phyloP scores from a whole-genome alignment of 2,888 invertebrate species.

The Oligia fasciuncula region DNA sequence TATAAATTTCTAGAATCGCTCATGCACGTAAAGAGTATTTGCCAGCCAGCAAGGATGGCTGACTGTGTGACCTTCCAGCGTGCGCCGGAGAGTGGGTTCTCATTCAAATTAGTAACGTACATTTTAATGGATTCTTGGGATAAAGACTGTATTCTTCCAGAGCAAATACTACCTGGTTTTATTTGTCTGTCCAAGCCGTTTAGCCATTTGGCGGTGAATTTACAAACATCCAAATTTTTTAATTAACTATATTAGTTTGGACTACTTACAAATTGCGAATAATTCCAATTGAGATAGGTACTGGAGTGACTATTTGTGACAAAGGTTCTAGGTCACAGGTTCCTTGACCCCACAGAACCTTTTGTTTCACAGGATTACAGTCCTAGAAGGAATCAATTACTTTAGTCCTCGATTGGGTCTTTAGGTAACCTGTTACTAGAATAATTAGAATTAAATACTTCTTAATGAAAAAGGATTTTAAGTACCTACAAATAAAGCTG shows the following conservation, averaged over 20 bases:
- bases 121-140: neutral
- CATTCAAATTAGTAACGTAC: neutral
- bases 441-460: neutral
- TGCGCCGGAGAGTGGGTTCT: neutral
- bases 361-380: constrained; percentile 22
- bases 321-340: constrained; percentile 10
- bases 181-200: neutral
- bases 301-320: neutral
- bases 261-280: neutral
- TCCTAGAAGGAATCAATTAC: constrained; percentile 9
- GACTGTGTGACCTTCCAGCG: neutral
- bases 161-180: neutral
- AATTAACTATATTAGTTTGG: neutral
- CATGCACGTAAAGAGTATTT: neutral
- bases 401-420: neutral
- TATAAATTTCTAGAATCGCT: neutral
- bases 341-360: neutral
- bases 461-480: neutral
- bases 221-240: neutral
- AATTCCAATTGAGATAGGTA: neutral
- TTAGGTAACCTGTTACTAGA: neutral
- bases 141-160: neutral
- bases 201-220: neutral
- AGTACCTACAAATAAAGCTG: neutral
- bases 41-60: neutral